Conservation (phyloP, 2,888 invertebrate genomes). For the Alsophila aescularia region DNA sequence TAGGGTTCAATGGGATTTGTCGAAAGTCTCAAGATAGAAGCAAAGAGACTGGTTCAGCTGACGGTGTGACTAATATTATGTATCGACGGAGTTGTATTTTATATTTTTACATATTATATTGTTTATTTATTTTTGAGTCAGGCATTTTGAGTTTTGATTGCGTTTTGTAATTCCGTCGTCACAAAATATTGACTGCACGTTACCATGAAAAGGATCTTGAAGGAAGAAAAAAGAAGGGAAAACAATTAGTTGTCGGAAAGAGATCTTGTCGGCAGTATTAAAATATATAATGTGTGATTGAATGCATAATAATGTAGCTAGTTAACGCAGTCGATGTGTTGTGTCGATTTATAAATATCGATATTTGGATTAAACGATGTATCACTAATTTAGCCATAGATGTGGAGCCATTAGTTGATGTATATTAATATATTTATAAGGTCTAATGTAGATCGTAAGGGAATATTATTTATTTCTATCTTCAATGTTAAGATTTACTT, state of each 20-base stretch:
- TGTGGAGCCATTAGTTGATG: conserved; percentile 60
- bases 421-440: conserved; percentile 39
- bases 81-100: conserved; percentile 40
- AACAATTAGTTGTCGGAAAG: no score
- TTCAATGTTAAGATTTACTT: conserved; percentile 27
- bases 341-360: conserved; percentile 42
- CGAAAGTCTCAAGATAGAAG: conserved; percentile 44
- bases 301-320: conserved; percentile 58
- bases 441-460: conserved; percentile 39
- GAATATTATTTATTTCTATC: conserved; percentile 44
- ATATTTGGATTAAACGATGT: conserved; percentile 45
- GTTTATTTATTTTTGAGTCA: conserved; percentile 12
- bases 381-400: conserved; percentile 58
- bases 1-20: conserved; percentile 27
- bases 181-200: conserved; percentile 49
- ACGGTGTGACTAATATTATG: conserved; percentile 47
- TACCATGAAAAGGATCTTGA: no score
- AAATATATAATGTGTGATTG: conserved; percentile 60
- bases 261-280: conserved; percentile 77
- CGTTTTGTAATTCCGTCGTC: conserved; percentile 40
- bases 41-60: conserved; percentile 48
- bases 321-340: conserved; percentile 33
- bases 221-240: no score
- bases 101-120: conserved; percentile 17
- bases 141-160: conserved; percentile 7